Base-by-base conservation (phyloP, 1,140 invertebrate genomes). In the Diorhabda sublineata region DNA sequence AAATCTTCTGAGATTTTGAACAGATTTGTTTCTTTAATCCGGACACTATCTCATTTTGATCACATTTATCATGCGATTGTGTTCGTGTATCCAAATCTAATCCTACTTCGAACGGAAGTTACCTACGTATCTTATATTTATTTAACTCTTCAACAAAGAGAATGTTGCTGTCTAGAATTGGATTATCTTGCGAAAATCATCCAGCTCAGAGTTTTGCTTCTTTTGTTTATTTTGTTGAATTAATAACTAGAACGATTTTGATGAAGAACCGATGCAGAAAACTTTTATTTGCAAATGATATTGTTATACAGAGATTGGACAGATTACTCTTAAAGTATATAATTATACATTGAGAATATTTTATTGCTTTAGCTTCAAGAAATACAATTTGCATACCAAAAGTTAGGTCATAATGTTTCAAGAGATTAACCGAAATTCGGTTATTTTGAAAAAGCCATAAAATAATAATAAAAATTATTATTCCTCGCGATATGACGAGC, bases 71-170 rank as follows among this genome's bases (percentile, higher is more conserved):
- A 70, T 70, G 64, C 69, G 64, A 70, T 70, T 70, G 66, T 65
- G 61, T 66, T 70, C 56, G 69, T 64, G 58, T 56, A 70, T 63
- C 61, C 64, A 70, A 70, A 70, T 70, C 69, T 59, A 66, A 70
- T 70, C 62, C 26, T 70, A 62, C 69, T 70, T 64, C 5, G 59
- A 70, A 66, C 69, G 69, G 69, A 70, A 70, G 69, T 70, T 64
- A 70, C 66, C 64, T 66, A 57, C 26, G 26, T 26, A 26, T 26
- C 26, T 26, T 26, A 26, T 26, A 26, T 26, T 66, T 66, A 60
- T 63, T 44, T 6, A 7, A n/a, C 6, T 44, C 64, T 58, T 26
- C 11, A 69, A 69, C 68, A 69, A 69, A 69, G 68, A 69, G 67
- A 61, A 69, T 65, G 62, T 9, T 65, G 61, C 61, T 42, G 45